phyloP scores from a whole-genome alignment of 2,797 vertebrate genomes.

The Malacoctenus gilli region DNA sequence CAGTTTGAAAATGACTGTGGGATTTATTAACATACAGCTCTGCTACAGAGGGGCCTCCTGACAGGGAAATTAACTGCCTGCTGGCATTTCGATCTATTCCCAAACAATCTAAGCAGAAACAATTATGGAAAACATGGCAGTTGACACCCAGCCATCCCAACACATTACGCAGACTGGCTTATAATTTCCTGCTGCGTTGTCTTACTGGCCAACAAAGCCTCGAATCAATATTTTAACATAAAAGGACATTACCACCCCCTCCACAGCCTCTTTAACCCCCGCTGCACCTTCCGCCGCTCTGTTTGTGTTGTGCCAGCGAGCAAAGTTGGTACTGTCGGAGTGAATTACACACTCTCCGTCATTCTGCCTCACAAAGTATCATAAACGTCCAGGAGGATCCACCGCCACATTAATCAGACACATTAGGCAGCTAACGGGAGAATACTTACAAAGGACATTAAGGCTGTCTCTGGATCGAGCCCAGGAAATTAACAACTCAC shows the following conservation, averaged over 20 bases:
- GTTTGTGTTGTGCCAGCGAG: constrained; percentile 2
- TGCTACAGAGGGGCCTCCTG: constrained; percentile 24
- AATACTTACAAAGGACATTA: constrained; percentile 80
- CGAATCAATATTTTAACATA: constrained; percentile 73
- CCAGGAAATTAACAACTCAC: constrained; percentile 82
- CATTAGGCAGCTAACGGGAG: constrained; percentile 78
- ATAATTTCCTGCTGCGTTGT: constrained; percentile 52
- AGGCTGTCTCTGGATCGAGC: constrained; percentile 73
- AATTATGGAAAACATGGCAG: constrained; percentile 56
- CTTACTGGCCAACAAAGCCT: constrained; percentile 70
- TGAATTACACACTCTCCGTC: constrained; percentile 71
- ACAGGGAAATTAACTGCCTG: constrained; percentile 53
- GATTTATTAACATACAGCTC: constrained; percentile 43
- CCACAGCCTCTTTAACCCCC: constrained; percentile 27
- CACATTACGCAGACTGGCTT: constrained; percentile 28
- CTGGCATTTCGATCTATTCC: constrained; percentile 48
- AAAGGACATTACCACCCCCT: constrained; percentile 25
- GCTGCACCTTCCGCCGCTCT: background rate
- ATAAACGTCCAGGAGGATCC: constrained; percentile 79
- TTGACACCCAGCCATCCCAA: constrained; percentile 37
- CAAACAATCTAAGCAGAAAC: constrained; percentile 49
- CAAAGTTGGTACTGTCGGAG: constrained; percentile 28
- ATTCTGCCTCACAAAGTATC: constrained; percentile 77
- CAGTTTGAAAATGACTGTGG: constrained; percentile 12
- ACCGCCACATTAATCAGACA: constrained; percentile 78